Conservation (phyloP, 2,113 vertebrate species). For the Melierax canorus region DNA sequence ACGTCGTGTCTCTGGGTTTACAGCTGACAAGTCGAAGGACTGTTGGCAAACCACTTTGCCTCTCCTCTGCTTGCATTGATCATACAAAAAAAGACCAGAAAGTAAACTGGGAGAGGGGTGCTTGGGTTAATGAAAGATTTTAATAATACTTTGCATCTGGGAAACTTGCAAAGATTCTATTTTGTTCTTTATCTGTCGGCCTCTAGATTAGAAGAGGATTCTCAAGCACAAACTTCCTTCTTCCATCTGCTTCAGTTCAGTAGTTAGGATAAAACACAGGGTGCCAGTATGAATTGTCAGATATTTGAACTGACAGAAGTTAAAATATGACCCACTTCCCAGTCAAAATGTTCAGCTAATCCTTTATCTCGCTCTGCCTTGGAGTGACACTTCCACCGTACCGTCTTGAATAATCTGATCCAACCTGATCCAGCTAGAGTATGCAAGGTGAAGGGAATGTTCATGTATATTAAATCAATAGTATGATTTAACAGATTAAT, state of each 20-base stretch:
- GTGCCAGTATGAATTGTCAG: neutral
- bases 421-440: neutral
- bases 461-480: neutral
- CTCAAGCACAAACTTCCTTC: neutral
- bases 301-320: neutral
- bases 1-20: rapidly evolving
- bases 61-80: too few species aligned
- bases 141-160: neutral
- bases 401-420: neutral
- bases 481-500: neutral
- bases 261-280: neutral
- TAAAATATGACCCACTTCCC: neutral
- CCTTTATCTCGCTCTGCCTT: neutral
- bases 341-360: neutral
- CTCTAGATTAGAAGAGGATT: neutral
- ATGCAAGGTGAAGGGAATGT: neutral
- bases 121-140: neutral
- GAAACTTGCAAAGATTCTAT: neutral
- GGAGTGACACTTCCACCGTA: neutral
- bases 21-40: neutral
- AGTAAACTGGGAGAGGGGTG: neutral
- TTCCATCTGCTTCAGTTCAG: neutral
- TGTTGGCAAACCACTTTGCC: neutral
- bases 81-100: neutral
- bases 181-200: neutral